phyloP scores from a whole-genome alignment of 2,113 vertebrate species.

The Garra rufa region DNA sequence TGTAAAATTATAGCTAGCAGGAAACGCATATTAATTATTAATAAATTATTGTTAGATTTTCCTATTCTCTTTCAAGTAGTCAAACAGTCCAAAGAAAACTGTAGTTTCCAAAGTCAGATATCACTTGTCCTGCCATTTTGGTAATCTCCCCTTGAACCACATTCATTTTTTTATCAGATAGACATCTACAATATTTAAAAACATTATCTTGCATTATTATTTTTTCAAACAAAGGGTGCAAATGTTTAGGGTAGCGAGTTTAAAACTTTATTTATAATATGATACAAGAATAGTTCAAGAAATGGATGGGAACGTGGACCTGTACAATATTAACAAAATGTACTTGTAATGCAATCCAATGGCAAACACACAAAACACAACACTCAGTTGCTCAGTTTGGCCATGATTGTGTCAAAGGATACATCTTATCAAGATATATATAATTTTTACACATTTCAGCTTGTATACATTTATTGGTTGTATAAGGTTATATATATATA shows the following conservation, averaged over 20 bases:
- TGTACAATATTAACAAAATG: conserved; percentile 84
- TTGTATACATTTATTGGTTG: conserved; percentile 72
- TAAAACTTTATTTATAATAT: conserved; percentile 97
- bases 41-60: no score
- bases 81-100: no score
- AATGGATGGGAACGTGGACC: conserved; percentile 81
- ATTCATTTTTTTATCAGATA: no score
- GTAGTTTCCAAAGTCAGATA: no score
- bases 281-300: conserved; percentile 98
- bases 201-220: no score
- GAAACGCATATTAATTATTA: no score
- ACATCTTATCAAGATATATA: conserved; percentile 62
- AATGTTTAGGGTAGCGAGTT: conserved; percentile 67
- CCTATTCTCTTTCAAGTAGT: no score
- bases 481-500: conserved; percentile 75
- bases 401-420: conserved; percentile 79
- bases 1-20: no score
- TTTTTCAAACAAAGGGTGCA: conserved; percentile 47
- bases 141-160: no score
- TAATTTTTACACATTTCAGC: conserved; percentile 70
- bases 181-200: no score
- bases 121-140: no score
- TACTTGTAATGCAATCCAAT: conserved; percentile 78
- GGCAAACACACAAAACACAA: conserved; percentile 76
- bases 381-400: conserved; percentile 73